phyloP scores from a whole-genome alignment of 2,113 vertebrate genomes.

The Euleptes europaea region DNA sequence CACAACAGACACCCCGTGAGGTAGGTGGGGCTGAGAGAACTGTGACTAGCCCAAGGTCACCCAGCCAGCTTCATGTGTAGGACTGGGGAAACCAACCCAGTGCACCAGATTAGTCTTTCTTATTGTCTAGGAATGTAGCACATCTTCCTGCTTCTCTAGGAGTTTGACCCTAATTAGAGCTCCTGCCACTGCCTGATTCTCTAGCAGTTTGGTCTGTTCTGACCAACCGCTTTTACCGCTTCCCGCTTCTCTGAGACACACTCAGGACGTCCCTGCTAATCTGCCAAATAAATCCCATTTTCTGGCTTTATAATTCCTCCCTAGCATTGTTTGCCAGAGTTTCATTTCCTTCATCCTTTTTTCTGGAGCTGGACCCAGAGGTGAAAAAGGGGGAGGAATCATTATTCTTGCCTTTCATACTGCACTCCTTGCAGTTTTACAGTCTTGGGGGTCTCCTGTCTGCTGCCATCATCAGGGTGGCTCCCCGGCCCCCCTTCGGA shows the following conservation, averaged over 20 bases:
- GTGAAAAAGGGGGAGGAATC: no score
- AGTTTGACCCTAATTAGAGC: neutral
- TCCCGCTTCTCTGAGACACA: neutral
- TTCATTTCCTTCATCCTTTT: neutral
- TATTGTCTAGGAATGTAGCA: no score
- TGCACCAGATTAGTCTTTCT: no score
- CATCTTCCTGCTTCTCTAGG: no score
- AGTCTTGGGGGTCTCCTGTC: neutral
- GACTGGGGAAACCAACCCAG: no score
- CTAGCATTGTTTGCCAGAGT: no score
- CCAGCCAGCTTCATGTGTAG: no score
- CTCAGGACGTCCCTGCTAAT: no score
- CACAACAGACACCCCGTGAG: no score
- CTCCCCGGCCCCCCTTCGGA: neutral
- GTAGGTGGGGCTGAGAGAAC: no score
- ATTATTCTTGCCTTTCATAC: neutral
- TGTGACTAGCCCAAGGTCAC: no score
- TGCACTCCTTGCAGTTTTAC: neutral
- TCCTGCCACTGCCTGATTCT: neutral
- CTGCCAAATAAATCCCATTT: neutral
- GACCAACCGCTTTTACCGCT: neutral
- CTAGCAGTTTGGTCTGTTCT: neutral
- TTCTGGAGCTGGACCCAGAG: no score
- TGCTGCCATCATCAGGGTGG: neutral
- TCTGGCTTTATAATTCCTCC: neutral